Percentiles rank a stretch among this genome's conserved stretches.
Conservation (phyloP, 1,140 invertebrate species). For the Aphelenchoides besseyi region DNA sequence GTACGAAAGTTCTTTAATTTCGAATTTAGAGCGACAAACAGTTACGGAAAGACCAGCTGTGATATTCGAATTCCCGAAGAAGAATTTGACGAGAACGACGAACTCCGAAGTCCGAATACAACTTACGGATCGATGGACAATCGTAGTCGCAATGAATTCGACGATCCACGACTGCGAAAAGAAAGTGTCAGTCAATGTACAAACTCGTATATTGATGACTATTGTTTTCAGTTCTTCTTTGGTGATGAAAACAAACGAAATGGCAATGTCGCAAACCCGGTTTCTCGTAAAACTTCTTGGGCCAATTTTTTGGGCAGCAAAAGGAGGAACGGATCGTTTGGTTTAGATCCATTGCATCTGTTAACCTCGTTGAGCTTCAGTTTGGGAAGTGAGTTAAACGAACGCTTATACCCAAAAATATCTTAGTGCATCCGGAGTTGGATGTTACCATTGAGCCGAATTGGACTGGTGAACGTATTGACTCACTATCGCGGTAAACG, state of each 20-base stretch:
- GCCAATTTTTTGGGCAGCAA: not conserved
- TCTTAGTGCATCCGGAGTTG: slow-evolving; percentile 8
- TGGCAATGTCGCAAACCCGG: not conserved
- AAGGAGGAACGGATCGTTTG: not conserved
- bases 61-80: not conserved
- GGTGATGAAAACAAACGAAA: not conserved
- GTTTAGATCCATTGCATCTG: slow-evolving; percentile 23
- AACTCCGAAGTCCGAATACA: not conserved
- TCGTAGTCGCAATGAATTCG: not conserved
- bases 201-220: not conserved
- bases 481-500: slow-evolving; percentile 19
- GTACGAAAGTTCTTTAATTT: not conserved
- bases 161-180: slow-evolving; percentile 1
- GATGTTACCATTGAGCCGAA: slow-evolving; percentile 14
- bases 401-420: not conserved
- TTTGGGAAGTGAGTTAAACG: slow-evolving; percentile 20
- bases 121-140: slow-evolving; percentile 8
- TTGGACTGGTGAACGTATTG: slow-evolving; percentile 32
- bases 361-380: slow-evolving; percentile 25
- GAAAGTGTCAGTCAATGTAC: slow-evolving; percentile 3
- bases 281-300: slow-evolving; percentile 15
- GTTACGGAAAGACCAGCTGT: not conserved
- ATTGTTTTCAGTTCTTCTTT: not conserved
- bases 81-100: not conserved
- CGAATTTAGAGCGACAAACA: slow-evolving; percentile 16